Conservation (phyloP, 1,140 invertebrate species). For the Cyclina sinensis region DNA sequence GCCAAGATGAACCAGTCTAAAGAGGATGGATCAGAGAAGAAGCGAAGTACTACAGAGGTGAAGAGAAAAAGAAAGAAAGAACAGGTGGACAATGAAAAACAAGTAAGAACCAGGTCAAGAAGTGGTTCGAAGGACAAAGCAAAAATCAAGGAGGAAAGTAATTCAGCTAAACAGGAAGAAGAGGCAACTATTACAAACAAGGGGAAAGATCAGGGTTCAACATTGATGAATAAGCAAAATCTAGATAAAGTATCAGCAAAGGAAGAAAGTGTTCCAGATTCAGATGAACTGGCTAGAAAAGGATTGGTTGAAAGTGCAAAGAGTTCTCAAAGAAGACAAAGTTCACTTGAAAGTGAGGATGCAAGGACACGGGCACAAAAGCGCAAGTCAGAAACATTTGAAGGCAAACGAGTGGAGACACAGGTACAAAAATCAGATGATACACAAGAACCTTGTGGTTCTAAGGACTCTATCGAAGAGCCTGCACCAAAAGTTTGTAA, state of each 20-base stretch:
- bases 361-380: not conserved
- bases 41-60: not conserved
- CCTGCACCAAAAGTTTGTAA: slow-evolving; percentile 17
- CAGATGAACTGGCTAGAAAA: not conserved
- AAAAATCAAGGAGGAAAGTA: not conserved
- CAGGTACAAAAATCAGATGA: not conserved
- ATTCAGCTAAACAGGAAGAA: not conserved
- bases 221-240: not conserved
- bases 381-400: not conserved
- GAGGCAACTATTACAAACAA: not conserved
- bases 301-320: not conserved
- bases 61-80: not conserved
- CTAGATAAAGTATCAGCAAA: not conserved
- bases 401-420: not conserved
- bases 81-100: not conserved
- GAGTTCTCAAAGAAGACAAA: not conserved
- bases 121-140: slow-evolving; percentile 32
- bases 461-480: not conserved
- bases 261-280: not conserved
- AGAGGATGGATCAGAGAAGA: not conserved
- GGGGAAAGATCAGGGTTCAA: no score
- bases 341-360: not conserved
- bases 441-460: not conserved
- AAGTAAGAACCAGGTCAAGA: not conserved
- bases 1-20: no score